Conservation (phyloP, 2,797 vertebrate genomes). For the Rhinichthys osculus region DNA sequence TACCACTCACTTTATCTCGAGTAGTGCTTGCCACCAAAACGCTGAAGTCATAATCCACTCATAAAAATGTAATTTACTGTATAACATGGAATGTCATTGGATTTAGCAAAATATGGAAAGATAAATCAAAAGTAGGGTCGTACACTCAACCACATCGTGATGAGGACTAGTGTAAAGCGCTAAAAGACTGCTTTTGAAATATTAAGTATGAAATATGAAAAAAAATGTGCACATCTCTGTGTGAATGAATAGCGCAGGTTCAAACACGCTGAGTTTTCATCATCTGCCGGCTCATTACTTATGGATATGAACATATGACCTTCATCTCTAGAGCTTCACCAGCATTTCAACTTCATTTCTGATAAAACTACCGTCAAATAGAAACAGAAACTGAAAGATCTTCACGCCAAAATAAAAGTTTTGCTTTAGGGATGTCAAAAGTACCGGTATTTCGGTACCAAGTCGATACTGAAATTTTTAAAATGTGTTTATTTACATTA, state of each 20-base stretch:
- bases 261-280: background rate
- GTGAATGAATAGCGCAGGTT: background rate
- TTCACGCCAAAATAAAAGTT: background rate
- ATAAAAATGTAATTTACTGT: background rate
- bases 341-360: background rate
- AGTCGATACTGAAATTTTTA: background rate
- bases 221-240: background rate
- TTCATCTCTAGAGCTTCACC: background rate
- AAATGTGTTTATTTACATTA: background rate
- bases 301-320: background rate
- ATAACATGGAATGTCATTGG: background rate
- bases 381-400: background rate
- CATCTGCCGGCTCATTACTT: background rate
- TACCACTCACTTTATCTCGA: background rate
- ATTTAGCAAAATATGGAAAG: background rate
- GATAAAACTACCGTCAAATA: background rate
- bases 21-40: background rate
- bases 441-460: background rate
- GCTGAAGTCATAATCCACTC: background rate
- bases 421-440: background rate
- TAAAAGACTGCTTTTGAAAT: background rate
- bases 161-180: background rate
- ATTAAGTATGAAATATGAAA: background rate
- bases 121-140: background rate
- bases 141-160: background rate